Conservation (phyloP, 1,140 invertebrate species). For the Bicyclus anynana region DNA sequence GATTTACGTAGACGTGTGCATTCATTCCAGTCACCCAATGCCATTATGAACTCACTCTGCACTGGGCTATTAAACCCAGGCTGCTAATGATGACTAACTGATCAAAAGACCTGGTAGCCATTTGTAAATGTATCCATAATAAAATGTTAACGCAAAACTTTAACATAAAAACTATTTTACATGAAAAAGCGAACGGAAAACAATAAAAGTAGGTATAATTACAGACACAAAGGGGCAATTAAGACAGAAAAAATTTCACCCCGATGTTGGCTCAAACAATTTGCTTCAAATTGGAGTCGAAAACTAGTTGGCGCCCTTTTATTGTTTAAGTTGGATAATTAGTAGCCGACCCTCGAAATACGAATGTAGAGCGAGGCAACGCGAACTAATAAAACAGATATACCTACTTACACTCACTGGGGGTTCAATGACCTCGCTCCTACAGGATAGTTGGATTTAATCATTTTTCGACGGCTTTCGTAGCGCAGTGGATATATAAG, state of each 20-base stretch:
- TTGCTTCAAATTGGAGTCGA: slow-evolving; percentile 14
- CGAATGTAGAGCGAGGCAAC: neutral
- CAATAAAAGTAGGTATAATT: slow-evolving; percentile 3
- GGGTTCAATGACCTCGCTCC: neutral
- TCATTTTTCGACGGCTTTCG: neutral
- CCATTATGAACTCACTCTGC: no score
- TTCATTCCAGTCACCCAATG: no score
- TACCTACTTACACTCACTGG: neutral
- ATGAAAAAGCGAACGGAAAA: neutral
- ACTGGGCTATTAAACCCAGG: no score
- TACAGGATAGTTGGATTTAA: neutral
- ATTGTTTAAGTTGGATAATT: slow-evolving; percentile 31
- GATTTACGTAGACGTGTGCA: no score
- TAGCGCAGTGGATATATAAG: neutral
- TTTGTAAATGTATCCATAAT: no score
- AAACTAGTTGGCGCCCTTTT: slow-evolving; percentile 26
- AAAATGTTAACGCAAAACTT: no score
- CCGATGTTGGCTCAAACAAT: slow-evolving; percentile 21
- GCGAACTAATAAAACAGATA: neutral
- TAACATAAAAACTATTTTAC: neutral
- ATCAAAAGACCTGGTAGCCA: no score
- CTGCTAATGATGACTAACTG: no score
- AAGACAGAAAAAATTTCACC: slow-evolving; percentile 1
- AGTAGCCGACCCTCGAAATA: slow-evolving; percentile 9
- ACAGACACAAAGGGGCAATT: slow-evolving; percentile 3